Evolutionary conservation across 2,888 invertebrate genomes (phyloP), one percentile per base, ranked within the genome.

Genomic region (Rhabditophanes sp.): DNA sequence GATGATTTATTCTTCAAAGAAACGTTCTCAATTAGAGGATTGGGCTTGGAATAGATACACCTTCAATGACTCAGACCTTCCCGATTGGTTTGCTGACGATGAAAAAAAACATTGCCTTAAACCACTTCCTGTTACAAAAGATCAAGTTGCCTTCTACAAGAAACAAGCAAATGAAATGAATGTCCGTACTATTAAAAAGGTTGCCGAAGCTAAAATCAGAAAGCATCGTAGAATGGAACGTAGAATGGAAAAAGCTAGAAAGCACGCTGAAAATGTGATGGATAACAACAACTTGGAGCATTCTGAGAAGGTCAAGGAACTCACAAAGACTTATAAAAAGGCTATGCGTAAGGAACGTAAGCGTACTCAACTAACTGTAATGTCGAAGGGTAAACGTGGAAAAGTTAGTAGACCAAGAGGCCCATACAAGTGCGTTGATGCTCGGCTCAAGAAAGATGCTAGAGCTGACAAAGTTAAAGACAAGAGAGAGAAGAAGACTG

Each of bases 201-300:
- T 96, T 0, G 76, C 87, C 50, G 88, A 99, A 71, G 96, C 96
- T 0, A 93, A 87, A 69, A 85, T 87, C 0, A 77, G 96, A 35
- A 96, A 93, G 75, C 87, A 88, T 78, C 79, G 78, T 68, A 79
- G 84, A 47, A 78, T 60, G 30, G 30, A 81, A 39, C 79, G 76
- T 60, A 79, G 80, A 65, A 69, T 93, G 69, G 83, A 85, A 48
- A 82, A 80, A 59, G 88, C 87, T 0, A 82, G 85, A 71, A 93
- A 93, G 72, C 84, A 82, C 69, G 81, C 85, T 0, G 90, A 93
- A 66, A 75, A 77, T n/a, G 74, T 96, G 4, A 41, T 63, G 8
- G 62, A 56, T 30, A 64, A 64, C 17, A 76, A 87, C 72, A 88
- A 90, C 35, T 77, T 88, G 56, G 78, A 79, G n/a, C 82, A 85